A percentile compares a stretch with the other conserved stretches of the same genome.
These are phyloP conservation scores for Morus bassanus DNA, from an alignment of 2,797 vertebrate genomes.

Conservation along the genomic window DNA sequence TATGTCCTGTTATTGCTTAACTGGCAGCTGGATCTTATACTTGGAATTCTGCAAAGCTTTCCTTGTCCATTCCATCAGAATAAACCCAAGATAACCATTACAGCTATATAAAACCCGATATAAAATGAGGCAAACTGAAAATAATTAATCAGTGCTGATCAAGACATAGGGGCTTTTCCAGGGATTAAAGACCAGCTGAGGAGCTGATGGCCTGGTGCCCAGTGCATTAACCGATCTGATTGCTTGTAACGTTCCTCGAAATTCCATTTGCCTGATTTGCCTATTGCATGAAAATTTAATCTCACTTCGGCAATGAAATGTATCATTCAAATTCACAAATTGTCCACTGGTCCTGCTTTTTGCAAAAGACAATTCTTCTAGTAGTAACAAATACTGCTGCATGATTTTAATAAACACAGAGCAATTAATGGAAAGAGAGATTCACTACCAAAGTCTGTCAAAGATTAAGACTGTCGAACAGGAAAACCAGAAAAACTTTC, in stretches of 20 bases:
- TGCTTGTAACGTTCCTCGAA: conserved; percentile 1
- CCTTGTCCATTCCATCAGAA: neutral
- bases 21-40: conserved; percentile 48
- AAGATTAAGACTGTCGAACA: conserved; percentile 4
- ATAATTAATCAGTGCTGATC: conserved; percentile 51
- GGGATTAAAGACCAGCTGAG: conserved; percentile 18
- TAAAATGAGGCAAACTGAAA: conserved; percentile 56
- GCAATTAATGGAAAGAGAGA: neutral
- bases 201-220: conserved; percentile 31
- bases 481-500: neutral
- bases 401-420: neutral
- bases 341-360: neutral
- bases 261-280: conserved; percentile 27
- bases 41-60: neutral
- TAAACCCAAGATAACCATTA: conserved; percentile 42
- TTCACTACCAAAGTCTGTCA: neutral
- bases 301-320: conserved; percentile 20
- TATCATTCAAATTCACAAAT: neutral
- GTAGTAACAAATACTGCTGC: neutral
- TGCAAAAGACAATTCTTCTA: neutral
- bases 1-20: conserved; percentile 61
- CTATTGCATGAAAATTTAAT: neutral
- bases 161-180: conserved; percentile 43
- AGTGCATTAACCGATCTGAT: conserved; percentile 25
- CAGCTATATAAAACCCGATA: conserved; percentile 9